Conservation (phyloP, 2,888 invertebrate species). For the Imbricaverruca yamaguchii region DNA sequence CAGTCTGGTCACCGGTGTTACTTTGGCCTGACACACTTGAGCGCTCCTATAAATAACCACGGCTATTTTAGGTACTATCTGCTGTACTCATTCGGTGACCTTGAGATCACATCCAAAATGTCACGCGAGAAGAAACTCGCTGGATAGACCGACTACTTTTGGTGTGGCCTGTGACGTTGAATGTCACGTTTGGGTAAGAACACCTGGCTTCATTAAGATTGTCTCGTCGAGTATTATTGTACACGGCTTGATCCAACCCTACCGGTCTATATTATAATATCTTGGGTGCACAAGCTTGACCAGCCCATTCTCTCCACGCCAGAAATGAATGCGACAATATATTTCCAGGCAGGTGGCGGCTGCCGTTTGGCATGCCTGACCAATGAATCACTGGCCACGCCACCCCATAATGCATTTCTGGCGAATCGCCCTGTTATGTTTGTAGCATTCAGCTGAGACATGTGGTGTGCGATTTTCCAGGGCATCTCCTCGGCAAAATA, state of each 20-base stretch:
- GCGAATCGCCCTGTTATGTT: background rate
- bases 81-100: background rate
- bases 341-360: conserved; percentile 22
- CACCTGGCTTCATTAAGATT: too few species aligned
- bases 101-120: background rate
- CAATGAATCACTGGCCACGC: too few species aligned
- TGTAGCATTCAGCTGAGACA: background rate
- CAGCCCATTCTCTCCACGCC: background rate
- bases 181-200: too few species aligned
- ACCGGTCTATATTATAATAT: too few species aligned
- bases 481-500: background rate
- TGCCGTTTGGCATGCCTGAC: too few species aligned
- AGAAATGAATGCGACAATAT: conserved; percentile 24
- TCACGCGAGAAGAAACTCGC: too few species aligned
- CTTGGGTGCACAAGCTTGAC: too few species aligned
- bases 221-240: too few species aligned
- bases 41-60: background rate
- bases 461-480: background rate
- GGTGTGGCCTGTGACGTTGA: too few species aligned
- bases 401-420: too few species aligned
- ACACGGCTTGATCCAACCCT: too few species aligned
- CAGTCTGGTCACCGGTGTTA: background rate
- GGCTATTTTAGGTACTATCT: background rate
- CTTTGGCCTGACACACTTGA: background rate
- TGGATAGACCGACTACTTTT: too few species aligned